Percentiles rank a stretch among this genome's conserved stretches.
Evolutionary conservation across 2,113 vertebrate species (phyloP).

Genomic region (Hemiscyllium ocellatum): DNA sequence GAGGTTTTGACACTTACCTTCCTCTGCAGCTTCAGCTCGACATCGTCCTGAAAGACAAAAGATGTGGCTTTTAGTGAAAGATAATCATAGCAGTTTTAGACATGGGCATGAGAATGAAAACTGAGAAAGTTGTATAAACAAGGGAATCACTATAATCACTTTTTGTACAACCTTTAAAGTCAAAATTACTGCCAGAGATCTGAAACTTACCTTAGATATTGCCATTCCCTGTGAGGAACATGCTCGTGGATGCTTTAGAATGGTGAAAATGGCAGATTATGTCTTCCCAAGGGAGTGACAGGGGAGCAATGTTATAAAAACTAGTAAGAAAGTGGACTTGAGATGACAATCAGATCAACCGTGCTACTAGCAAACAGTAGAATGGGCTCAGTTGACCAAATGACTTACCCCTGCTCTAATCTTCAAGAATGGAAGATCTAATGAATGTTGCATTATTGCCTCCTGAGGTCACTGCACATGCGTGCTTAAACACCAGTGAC

Average conservation of each 20-base stretch:
- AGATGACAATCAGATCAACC: background rate
- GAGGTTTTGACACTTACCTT: slow-evolving; percentile 56
- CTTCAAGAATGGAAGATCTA: background rate
- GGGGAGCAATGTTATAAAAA: background rate
- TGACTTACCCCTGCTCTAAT: background rate
- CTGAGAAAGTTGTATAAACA: background rate
- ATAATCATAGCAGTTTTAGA: background rate
- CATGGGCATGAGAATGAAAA: background rate
- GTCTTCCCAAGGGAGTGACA: background rate
- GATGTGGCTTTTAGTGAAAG: background rate
- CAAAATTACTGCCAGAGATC: background rate
- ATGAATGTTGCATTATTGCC: background rate
- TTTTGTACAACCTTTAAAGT: background rate
- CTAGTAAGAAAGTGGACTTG: background rate
- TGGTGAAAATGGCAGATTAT: background rate
- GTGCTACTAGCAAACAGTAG: background rate
- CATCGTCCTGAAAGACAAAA: slow-evolving; percentile 67
- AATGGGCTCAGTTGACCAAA: background rate
- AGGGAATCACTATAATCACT: background rate
- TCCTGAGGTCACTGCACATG: background rate
- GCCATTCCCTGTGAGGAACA: background rate
- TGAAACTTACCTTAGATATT: background rate
- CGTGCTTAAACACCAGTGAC: background rate
- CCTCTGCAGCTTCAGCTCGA: slow-evolving; percentile 49
- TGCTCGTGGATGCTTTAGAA: background rate